These are phyloP conservation scores for Lapara coniferarum DNA, from an alignment of 2,888 invertebrate genomes.

Conservation along the genomic window DNA sequence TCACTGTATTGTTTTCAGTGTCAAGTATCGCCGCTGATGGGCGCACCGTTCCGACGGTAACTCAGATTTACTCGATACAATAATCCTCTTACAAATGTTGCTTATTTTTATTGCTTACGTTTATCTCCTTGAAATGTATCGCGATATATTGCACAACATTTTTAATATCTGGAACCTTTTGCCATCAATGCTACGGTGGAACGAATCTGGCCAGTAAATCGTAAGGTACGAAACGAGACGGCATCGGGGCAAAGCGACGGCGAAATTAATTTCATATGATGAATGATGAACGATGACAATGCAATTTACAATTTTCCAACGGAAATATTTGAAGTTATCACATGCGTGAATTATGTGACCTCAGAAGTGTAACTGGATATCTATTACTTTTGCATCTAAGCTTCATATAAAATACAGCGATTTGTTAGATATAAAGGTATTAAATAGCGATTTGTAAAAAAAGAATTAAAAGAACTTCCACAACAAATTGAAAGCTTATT, in stretches of 20 bases:
- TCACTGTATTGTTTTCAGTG: slow-evolving; percentile 61
- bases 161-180: slow-evolving; percentile 60
- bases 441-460: too few species aligned
- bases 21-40: slow-evolving; percentile 56
- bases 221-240: slow-evolving; percentile 65
- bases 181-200: slow-evolving; percentile 63
- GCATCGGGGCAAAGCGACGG: slow-evolving; percentile 58
- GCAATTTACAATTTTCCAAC: slow-evolving; percentile 71
- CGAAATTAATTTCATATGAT: slow-evolving; percentile 80
- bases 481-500: too few species aligned
- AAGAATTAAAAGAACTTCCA: too few species aligned
- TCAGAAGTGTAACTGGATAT: neutral
- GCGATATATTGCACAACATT: slow-evolving; percentile 46
- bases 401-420: neutral
- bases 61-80: slow-evolving; percentile 17
- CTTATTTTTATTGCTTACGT: slow-evolving; percentile 12
- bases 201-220: slow-evolving; percentile 71
- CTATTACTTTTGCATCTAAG: neutral
- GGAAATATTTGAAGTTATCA: slow-evolving; percentile 50
- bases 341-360: neutral
- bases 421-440: neutral
- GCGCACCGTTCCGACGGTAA: neutral
- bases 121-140: slow-evolving; percentile 12
- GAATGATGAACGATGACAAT: slow-evolving; percentile 79
- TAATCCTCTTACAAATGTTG: slow-evolving; percentile 25